Evolutionary conservation across 2,797 vertebrate genomes (phyloP).

Genomic region (Picus viridis): DNA sequence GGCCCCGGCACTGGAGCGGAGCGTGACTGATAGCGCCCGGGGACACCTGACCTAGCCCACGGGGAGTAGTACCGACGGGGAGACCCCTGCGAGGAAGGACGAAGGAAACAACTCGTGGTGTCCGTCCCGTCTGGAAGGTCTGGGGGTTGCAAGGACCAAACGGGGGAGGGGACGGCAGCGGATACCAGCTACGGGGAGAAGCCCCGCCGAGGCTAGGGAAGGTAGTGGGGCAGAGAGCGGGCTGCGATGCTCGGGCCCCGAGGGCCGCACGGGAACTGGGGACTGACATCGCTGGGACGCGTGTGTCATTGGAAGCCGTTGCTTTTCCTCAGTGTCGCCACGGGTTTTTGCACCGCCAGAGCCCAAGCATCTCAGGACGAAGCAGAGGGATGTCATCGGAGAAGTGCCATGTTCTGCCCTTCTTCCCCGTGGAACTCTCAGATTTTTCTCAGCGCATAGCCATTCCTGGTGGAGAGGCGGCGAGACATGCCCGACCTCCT

Average conservation of each 20-base stretch:
- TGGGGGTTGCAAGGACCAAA: neutral
- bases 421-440: neutral
- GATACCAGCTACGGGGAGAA: neutral
- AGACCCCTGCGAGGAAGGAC: neutral
- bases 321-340: neutral
- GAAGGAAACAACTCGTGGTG: neutral
- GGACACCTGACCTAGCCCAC: neutral
- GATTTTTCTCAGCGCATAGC: neutral
- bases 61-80: neutral
- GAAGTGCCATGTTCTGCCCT: neutral
- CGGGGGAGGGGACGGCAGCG: neutral
- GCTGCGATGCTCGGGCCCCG: neutral
- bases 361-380: neutral
- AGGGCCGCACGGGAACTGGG: no score
- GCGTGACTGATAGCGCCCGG: no score
- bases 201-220: neutral
- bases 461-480: neutral
- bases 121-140: neutral
- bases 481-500: neutral
- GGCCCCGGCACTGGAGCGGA: neutral
- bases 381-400: neutral
- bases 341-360: neutral
- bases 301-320: neutral
- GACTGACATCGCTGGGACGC: neutral
- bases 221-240: neutral